These are phyloP conservation scores for Deilephila porcellus DNA, from an alignment of 2,888 invertebrate genomes.

Conservation along the genomic window DNA sequence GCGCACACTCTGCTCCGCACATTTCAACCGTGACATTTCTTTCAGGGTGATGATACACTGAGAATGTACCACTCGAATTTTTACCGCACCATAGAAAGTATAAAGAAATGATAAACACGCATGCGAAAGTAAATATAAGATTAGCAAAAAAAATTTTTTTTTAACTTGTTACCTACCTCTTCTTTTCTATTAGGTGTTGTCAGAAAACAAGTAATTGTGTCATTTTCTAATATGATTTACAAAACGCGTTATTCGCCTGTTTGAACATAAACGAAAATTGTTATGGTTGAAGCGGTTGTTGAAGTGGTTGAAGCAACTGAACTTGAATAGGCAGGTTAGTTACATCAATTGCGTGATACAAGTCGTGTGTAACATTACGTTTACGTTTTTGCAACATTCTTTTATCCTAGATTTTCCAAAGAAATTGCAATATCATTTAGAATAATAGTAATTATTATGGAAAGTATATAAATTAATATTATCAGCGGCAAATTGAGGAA, in stretches of 20 bases:
- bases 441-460: not conserved
- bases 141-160: too few relatives aligned
- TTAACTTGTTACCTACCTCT: too few relatives aligned
- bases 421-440: too few relatives aligned
- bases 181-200: too few relatives aligned
- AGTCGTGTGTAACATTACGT: not conserved
- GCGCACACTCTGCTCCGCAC: constrained; percentile 55
- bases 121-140: not conserved
- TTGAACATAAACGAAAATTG: not conserved
- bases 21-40: constrained; percentile 78
- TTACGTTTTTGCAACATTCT: not conserved
- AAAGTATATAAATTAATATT: not conserved
- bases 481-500: constrained; percentile 1
- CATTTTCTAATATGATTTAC: too few relatives aligned
- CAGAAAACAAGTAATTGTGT: too few relatives aligned
- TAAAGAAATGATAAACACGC: too few relatives aligned
- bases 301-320: not conserved
- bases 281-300: too few relatives aligned
- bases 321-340: not conserved
- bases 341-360: not conserved
- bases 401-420: not conserved
- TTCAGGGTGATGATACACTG: constrained; percentile 65
- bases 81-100: too few relatives aligned
- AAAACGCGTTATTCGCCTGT: too few relatives aligned
- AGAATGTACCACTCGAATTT: constrained; percentile 48